Base-by-base conservation (phyloP, 2,797 vertebrate species). In the Hoplostethus atlanticus region DNA sequence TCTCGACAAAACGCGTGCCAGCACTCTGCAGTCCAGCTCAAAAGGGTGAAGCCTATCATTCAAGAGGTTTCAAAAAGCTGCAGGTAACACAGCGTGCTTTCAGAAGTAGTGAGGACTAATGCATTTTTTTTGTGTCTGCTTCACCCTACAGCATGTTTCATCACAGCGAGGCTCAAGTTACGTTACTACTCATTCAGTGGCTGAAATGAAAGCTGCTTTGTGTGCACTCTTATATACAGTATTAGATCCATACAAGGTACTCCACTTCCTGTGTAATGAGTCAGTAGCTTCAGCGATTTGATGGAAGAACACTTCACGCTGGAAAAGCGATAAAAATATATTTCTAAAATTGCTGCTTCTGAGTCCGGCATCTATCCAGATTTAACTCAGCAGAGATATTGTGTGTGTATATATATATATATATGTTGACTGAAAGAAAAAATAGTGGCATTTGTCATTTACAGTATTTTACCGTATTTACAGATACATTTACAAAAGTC, bases 41-140 rank as follows among this genome's bases (percentile, higher is more conserved):
- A 76, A 89, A 70, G 77, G 76, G 71, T 67, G 87, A 89, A 82
- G 80, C 73, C 85, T 79, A 83, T 91, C 88, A 87, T 86, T 91
- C 89, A 85, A 69, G 79, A 70, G 42, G 25, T 87, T 86, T 87
- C 47, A 77, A 61, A 85, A 84, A 85, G 75, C 87, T 81, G 77
- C 81, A 86, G 87, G 87, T 90, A 75, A 76, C 87, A 16, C 85
- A 69, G 80, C 28, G 40, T 67, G 83, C 73, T 77, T 70, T 87
- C 77, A 76, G 76, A 81, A 69, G 79, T 81, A 80, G 87, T 54
- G 57, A 86, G 77, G 84, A 81, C 88, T 89, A 90, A 87, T 93
- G 84, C 75, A 52, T 77, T 76, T 56, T 65, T 79, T 77, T 76
- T 60, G 51, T 68, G 68, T 70, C 76, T 83, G 81, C 73, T 64